A percentile compares a stretch with the other conserved stretches of the same genome.
Evolutionary conservation across 35 echinoderm and acorn worm genomes (phyloP).

Genomic region (Apostichopus parvimensis): DNA sequence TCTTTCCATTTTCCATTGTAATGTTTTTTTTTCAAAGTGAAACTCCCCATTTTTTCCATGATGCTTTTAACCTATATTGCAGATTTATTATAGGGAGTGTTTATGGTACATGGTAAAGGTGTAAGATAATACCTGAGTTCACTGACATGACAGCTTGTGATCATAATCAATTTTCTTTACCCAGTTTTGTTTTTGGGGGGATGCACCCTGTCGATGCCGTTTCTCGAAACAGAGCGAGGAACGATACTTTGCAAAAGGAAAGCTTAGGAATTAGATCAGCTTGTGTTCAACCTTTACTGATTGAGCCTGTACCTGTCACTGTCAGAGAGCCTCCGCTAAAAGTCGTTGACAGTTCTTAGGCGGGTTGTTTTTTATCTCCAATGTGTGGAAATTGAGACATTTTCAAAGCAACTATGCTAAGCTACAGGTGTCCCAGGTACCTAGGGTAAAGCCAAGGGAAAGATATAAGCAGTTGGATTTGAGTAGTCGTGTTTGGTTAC

Average conservation of each 20-base stretch:
- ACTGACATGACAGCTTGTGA: not conserved
- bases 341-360: not conserved
- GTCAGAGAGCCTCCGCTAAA: not conserved
- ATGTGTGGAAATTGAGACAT: constrained; percentile 4
- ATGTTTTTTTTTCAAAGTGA: too few species aligned
- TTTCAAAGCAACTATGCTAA: not conserved
- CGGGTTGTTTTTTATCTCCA: not conserved
- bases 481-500: not conserved
- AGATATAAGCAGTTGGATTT: not conserved
- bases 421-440: not conserved
- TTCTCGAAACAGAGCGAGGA: not conserved
- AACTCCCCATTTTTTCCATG: too few species aligned
- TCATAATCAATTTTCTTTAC: not conserved
- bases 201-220: not conserved
- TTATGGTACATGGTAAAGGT: too few species aligned
- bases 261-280: not conserved
- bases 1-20: too few species aligned
- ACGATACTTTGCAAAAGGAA: not conserved
- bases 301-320: not conserved
- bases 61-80: too few species aligned
- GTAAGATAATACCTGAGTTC: not conserved
- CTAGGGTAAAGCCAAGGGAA: not conserved
- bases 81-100: too few species aligned
- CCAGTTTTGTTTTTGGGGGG: too few species aligned
- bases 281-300: not conserved